Conservation (phyloP, 2,113 vertebrate species). For the Carettochelys insculpta region DNA sequence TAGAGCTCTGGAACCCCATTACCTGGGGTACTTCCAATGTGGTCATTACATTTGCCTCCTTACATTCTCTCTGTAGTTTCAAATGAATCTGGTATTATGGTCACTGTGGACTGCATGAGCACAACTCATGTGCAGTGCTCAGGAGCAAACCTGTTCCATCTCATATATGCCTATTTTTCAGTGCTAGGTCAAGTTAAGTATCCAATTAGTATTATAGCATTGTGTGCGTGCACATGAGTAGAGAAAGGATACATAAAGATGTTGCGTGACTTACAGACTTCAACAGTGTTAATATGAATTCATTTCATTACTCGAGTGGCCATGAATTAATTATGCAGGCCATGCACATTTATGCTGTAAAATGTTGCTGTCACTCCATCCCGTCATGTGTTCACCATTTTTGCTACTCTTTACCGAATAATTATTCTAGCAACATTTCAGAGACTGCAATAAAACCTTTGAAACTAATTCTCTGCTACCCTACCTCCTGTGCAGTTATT, state of each 20-base stretch:
- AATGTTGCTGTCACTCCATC: neutral
- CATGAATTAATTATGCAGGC: neutral
- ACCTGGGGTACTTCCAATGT: neutral
- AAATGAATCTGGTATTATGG: fast-evolving
- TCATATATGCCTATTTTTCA: neutral
- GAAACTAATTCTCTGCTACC: neutral
- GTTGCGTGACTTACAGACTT: neutral
- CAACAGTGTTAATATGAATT: neutral
- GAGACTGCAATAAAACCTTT: neutral
- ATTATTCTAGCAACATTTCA: neutral
- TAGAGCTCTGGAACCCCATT: neutral
- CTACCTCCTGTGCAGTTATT: neutral
- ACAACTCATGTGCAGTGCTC: neutral
- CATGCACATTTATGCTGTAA: neutral
- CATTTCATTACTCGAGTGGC: neutral
- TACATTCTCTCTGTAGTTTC: neutral
- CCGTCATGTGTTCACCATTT: neutral
- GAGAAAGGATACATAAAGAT: too few species aligned
- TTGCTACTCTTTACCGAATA: neutral
- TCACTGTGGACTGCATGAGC: neutral
- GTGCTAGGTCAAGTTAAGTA: neutral
- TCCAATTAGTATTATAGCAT: neutral
- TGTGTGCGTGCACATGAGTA: neutral
- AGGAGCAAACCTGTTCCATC: neutral
- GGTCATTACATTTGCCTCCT: neutral